Evolutionary conservation across 2,113 vertebrate species (phyloP).

Genomic region (Passer domesticus): DNA sequence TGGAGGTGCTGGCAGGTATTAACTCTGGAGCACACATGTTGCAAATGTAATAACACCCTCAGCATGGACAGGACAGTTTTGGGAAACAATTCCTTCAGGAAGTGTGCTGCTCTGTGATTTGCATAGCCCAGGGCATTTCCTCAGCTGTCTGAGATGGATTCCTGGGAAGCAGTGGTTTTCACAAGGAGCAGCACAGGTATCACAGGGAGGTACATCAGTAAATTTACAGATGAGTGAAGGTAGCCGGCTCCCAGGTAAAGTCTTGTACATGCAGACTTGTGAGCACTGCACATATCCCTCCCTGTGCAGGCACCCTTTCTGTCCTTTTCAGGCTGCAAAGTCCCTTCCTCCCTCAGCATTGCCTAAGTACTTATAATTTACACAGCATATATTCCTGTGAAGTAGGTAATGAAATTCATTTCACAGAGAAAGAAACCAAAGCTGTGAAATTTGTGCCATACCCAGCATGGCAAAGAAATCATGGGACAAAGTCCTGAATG

Average conservation of each 20-base stretch:
- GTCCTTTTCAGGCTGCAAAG: neutral
- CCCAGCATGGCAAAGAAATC: neutral
- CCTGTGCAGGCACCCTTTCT: fast-evolving
- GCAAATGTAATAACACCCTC: fast-evolving
- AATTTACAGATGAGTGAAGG: neutral
- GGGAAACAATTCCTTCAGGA: neutral
- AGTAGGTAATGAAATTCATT: neutral
- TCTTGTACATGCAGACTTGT: fast-evolving
- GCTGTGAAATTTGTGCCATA: neutral
- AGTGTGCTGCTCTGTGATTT: neutral
- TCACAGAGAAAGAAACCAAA: neutral
- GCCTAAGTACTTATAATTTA: neutral
- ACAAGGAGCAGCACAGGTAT: fast-evolving
- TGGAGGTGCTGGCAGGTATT: neutral
- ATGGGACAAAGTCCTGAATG: neutral
- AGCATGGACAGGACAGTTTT: neutral
- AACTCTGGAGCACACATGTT: neutral
- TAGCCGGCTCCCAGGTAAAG: neutral
- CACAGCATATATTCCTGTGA: neutral
- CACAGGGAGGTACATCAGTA: neutral
- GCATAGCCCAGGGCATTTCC: neutral
- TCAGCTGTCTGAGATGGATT: neutral
- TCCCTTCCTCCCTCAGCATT: neutral
- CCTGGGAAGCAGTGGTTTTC: neutral
- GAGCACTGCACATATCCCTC: fast-evolving